A percentile compares a stretch with the other conserved stretches of the same genome.
Conservation (phyloP, 2,888 invertebrate genomes). For the Ceriagrion tenellum region DNA sequence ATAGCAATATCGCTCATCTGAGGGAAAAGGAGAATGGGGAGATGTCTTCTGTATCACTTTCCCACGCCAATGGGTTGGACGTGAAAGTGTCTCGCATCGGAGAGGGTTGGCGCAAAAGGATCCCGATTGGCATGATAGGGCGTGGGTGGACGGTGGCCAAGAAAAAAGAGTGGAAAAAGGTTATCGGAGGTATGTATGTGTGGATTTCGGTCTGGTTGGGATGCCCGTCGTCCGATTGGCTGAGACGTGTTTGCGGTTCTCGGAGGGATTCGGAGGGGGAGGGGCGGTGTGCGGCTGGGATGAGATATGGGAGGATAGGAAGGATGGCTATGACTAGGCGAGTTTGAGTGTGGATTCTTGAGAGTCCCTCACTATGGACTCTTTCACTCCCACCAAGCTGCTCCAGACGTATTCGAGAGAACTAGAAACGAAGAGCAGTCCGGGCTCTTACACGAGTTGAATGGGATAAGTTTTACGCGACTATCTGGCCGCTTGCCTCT, state of each 20-base stretch:
- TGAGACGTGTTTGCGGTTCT: not conserved
- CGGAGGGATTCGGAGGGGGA: not conserved
- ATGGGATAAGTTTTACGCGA: not conserved
- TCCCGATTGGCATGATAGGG: not conserved
- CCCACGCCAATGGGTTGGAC: not conserved
- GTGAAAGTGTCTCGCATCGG: not conserved
- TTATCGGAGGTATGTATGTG: too few species aligned
- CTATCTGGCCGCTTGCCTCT: too few species aligned
- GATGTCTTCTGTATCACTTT: not conserved
- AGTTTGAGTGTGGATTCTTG: not conserved
- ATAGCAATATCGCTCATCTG: not conserved
- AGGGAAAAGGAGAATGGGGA: too few species aligned
- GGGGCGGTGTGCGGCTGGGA: not conserved
- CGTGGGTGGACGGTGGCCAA: not conserved
- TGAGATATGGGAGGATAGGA: not conserved
- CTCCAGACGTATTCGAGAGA: not conserved
- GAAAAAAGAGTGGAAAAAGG: not conserved
- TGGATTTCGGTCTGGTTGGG: not conserved
- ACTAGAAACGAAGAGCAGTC: not conserved
- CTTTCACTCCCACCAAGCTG: not conserved
- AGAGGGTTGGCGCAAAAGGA: not conserved
- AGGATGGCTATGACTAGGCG: not conserved
- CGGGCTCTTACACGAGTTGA: not conserved
- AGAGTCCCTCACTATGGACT: not conserved
- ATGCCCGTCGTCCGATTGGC: not conserved